Evolutionary conservation across 1,140 invertebrate genomes (phyloP).

Genomic region (Branchinecta lynchi): DNA sequence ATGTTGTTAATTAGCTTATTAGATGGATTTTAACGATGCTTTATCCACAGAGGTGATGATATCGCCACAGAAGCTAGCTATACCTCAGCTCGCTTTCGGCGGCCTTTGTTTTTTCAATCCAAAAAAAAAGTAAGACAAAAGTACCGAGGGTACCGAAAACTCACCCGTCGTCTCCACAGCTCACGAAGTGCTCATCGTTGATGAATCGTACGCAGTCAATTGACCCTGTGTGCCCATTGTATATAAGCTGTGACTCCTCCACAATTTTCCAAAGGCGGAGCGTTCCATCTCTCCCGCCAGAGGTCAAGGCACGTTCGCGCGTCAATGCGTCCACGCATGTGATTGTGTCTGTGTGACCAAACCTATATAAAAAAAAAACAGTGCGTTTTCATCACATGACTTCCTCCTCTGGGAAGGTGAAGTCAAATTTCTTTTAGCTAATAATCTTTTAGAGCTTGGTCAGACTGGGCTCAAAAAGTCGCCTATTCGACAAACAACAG

Average conservation of each 20-base stretch:
- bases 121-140: conserved; percentile 15
- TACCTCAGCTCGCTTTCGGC: neutral
- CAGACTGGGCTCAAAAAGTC: too few relatives aligned
- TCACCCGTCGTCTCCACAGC: conserved; percentile 72
- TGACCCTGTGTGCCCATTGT: conserved; percentile 59
- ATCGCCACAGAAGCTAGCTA: too few relatives aligned
- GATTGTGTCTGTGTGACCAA: conserved; percentile 77
- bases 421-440: too few relatives aligned
- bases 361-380: conserved; percentile 34
- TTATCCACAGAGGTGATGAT: too few relatives aligned
- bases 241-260: conserved; percentile 90
- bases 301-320: conserved; percentile 68
- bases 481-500: too few relatives aligned
- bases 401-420: neutral
- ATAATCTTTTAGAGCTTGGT: too few relatives aligned
- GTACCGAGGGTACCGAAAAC: conserved; percentile 13
- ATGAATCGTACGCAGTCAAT: conserved; percentile 76
- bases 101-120: conserved; percentile 16
- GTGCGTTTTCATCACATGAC: neutral
- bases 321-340: conserved; percentile 72
- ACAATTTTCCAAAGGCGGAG: conserved; percentile 87
- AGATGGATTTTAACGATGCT: too few relatives aligned
- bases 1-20: too few relatives aligned
- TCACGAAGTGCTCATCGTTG: conserved; percentile 81
- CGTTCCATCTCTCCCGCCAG: conserved; percentile 69